A percentile compares a stretch with the other conserved stretches of the same genome.
These are phyloP conservation scores for Thereva unica DNA, from an alignment of 2,888 invertebrate species.

Conservation along the genomic window DNA sequence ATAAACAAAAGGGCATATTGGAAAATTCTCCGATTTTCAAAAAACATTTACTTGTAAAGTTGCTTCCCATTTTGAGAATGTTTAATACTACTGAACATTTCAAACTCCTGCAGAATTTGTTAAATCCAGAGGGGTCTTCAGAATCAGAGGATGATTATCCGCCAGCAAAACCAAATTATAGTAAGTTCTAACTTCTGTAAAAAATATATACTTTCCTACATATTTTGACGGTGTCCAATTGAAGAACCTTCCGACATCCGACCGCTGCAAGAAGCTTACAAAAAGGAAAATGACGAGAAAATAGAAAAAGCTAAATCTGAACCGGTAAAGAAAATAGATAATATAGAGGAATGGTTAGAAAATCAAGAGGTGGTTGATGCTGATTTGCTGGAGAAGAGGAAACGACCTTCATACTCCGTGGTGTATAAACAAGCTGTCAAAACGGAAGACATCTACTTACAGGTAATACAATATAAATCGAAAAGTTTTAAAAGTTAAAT, in stretches of 20 bases:
- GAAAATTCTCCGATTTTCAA: too few species aligned
- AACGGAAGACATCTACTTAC: constrained; percentile 83
- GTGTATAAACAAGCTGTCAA: constrained; percentile 83
- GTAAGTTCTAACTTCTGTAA: not conserved
- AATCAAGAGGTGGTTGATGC: constrained; percentile 63
- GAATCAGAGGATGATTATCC: constrained; percentile 46
- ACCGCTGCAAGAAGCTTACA: too few species aligned
- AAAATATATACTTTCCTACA: constrained; percentile 1
- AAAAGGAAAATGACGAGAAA: constrained; percentile 14
- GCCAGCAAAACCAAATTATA: constrained; percentile 4
- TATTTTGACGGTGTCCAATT: constrained; percentile 1
- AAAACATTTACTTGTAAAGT: too few species aligned
- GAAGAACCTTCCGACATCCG: not conserved
- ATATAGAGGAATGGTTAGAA: constrained; percentile 54
- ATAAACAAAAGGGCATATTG: too few species aligned
- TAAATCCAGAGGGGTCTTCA: constrained; percentile 47
- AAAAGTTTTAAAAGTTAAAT: not conserved
- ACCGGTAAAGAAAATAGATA: constrained; percentile 43
- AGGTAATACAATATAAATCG: constrained; percentile 59
- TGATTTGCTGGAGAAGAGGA: constrained; percentile 65
- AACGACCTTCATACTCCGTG: constrained; percentile 75
- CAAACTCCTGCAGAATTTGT: constrained; percentile 28
- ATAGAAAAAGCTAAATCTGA: constrained; percentile 32
- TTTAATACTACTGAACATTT: constrained; percentile 21
- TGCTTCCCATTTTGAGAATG: not conserved